Evolutionary conservation across 2,888 invertebrate genomes (phyloP).

Genomic region (Campoplex nolae): DNA sequence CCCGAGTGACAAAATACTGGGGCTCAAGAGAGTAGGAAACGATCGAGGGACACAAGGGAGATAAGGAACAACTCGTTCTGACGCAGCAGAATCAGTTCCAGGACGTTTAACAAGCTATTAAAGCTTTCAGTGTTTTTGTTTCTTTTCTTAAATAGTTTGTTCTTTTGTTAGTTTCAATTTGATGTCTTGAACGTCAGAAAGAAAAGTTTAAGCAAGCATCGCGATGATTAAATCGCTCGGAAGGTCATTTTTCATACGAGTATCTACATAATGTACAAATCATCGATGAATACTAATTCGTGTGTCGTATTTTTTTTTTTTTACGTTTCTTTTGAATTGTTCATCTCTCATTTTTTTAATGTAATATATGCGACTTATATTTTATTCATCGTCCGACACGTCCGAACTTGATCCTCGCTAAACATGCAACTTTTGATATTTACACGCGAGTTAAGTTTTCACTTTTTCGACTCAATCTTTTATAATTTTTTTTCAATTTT

Average conservation of each 20-base stretch:
- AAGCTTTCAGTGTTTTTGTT: conserved; percentile 10
- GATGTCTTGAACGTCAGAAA: conserved; percentile 51
- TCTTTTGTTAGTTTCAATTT: conserved; percentile 1
- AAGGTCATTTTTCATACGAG: conserved; percentile 58
- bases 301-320: conserved; percentile 44
- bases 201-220: conserved; percentile 47
- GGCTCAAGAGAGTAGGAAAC: not conserved
- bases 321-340: conserved; percentile 1
- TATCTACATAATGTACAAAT: conserved; percentile 68
- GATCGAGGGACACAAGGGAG: not conserved
- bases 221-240: conserved; percentile 57
- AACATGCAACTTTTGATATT: conserved; percentile 46
- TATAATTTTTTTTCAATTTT: not conserved
- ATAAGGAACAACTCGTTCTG: conserved; percentile 25
- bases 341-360: not conserved
- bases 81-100: conserved; percentile 32
- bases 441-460: conserved; percentile 50
- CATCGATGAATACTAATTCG: conserved; percentile 67
- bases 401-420: conserved; percentile 31
- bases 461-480: not conserved
- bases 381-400: conserved; percentile 2
- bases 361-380: not conserved
- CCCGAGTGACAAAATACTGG: conserved; percentile 1
- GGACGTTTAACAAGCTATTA: conserved; percentile 38
- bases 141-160: conserved; percentile 6